Evolutionary conservation across 2,888 invertebrate species (phyloP).

Genomic region (Caenorhabditis virilis): DNA sequence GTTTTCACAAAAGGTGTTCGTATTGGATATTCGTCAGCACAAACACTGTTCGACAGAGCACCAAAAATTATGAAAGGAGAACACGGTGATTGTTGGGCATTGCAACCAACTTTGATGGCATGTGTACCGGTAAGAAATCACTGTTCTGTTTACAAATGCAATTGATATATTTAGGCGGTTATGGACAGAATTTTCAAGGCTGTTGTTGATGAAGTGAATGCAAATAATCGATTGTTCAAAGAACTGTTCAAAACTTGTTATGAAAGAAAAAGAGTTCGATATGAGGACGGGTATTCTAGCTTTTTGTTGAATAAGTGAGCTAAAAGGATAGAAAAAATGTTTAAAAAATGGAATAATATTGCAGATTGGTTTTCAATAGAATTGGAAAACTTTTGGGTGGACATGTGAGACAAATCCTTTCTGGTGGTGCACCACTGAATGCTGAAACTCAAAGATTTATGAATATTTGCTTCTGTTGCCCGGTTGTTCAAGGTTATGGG

Average conservation of each 20-base stretch:
- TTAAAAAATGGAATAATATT: conserved; percentile 3
- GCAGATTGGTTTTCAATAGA: conserved; percentile 75
- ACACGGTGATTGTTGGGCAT: conserved; percentile 87
- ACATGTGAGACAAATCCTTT: conserved; percentile 82
- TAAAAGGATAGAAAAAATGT: too few species aligned
- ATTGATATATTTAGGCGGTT: conserved; percentile 77
- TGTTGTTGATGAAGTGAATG: conserved; percentile 75
- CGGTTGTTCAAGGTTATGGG: conserved; percentile 85
- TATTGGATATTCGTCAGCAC: conserved; percentile 93
- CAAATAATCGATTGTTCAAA: conserved; percentile 78
- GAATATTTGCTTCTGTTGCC: conserved; percentile 86
- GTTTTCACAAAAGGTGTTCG: conserved; percentile 74
- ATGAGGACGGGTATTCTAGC: conserved; percentile 74
- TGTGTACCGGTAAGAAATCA: conserved; percentile 81
- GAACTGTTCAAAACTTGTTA: conserved; percentile 89
- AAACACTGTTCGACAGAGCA: conserved; percentile 77
- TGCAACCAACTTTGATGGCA: conserved; percentile 91
- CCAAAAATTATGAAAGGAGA: conserved; percentile 94
- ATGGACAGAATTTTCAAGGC: conserved; percentile 96
- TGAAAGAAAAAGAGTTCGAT: conserved; percentile 87
- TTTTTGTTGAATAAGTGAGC: conserved; percentile 72
- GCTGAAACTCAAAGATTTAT: conserved; percentile 90
- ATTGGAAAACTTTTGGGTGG: conserved; percentile 84
- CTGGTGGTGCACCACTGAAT: conserved; percentile 92
- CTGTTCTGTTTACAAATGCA: conserved; percentile 5